Base-by-base conservation (phyloP, 64 coral and sea anemone genomes). In the Acropora tenuis region DNA sequence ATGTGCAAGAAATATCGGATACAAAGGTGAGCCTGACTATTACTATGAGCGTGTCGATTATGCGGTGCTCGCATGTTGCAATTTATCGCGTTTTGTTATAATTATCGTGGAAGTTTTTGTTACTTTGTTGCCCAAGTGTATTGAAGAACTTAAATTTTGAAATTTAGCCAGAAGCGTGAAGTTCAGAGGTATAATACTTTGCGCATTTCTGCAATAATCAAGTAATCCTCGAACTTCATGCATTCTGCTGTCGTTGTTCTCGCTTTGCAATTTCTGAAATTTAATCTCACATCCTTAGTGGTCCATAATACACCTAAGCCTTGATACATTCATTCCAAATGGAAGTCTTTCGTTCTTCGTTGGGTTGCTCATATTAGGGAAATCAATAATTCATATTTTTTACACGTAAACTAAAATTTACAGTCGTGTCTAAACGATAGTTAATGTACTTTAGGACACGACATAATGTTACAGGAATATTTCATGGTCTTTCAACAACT, bases 1-100 rank as follows among this genome's bases (percentile, higher is more conserved):
- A 93, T n/a, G 41, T 75, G 7, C 82, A 69, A 85, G 82, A 85
- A 85, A 85, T 71, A 59, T 45, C 18, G 6, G 82, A 85, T 1
- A 44, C 68, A 0, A 85, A 85, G 82, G 82, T 85, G 49, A 81
- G 50, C 60, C 13, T 43, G 8, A 68, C 43, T 3, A 8, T 17
- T 30, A 1, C 3, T 63, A 71, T 18, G 60, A 63, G 60, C 66
- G 42, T 47, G 13, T 10, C 19, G 41, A 42, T 84, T 20, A 69
- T 5, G 4, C 30, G 6, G 7, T 19, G 52, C 49, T 13, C 18
- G 52, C 52, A 55, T 55, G 2, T 1, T 81, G 4, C 8, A 17
- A 17, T 78, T 78, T 50, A 48, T 78, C 46, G 13, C 2, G 43
- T 78, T 78, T 78, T 78, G 44, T 48, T 76, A 49, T 18, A 1